phyloP scores from a whole-genome alignment of 1,140 invertebrate species.

The Lamellibrachia luymesi region DNA sequence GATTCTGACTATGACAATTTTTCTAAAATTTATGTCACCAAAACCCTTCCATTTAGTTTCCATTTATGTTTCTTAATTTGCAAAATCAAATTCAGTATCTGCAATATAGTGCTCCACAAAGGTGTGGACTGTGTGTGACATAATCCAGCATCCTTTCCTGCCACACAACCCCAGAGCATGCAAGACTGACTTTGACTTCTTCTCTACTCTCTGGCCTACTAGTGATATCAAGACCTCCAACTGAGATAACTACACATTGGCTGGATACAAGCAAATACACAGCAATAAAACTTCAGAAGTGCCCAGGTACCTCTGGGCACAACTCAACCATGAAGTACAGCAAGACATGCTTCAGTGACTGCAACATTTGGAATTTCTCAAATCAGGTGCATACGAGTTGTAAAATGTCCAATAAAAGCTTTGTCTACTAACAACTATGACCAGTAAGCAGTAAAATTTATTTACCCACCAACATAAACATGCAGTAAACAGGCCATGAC shows the following conservation, averaged over 20 bases:
- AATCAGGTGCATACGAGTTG: not conserved
- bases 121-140: not conserved
- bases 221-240: not conserved
- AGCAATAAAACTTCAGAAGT: not conserved
- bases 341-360: not conserved
- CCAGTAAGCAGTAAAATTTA: not conserved
- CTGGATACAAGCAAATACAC: not conserved
- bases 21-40: not conserved
- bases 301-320: not conserved
- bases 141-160: not conserved
- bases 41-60: not conserved
- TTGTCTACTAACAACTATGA: not conserved
- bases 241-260: not conserved
- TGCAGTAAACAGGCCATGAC: not conserved
- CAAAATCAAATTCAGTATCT: not conserved
- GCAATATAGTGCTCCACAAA: not conserved
- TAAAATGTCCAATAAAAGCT: not conserved
- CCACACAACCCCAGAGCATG: not conserved
- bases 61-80: no score
- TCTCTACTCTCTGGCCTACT: not conserved
- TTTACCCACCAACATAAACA: not conserved
- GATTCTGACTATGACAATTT: not conserved
- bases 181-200: not conserved
- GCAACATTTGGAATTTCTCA: not conserved
- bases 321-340: not conserved